Conservation (phyloP, 2,113 vertebrate genomes). For the Delphinapterus leucas region DNA sequence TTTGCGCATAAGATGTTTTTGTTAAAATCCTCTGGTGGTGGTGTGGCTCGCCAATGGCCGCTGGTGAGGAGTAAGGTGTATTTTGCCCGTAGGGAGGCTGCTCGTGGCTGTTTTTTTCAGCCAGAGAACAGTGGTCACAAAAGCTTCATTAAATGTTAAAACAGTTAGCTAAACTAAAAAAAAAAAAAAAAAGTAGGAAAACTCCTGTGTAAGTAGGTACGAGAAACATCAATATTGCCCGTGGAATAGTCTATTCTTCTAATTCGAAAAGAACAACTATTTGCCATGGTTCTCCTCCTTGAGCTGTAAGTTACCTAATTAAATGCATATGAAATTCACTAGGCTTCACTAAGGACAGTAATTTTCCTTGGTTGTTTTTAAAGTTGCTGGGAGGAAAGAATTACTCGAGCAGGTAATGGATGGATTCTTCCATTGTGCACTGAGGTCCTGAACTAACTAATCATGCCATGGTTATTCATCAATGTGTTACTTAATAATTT, state of each 20-base stretch:
- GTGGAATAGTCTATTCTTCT: conserved; percentile 83
- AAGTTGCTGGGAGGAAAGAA: conserved; percentile 82
- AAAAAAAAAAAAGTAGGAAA: conserved; percentile 54
- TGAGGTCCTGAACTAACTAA: conserved; percentile 80
- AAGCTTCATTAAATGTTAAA: conserved; percentile 77
- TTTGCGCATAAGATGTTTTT: conserved; percentile 47
- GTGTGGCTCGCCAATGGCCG: conserved; percentile 7
- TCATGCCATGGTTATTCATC: conserved; percentile 82
- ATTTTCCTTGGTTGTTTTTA: conserved; percentile 85
- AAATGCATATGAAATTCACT: conserved; percentile 88
- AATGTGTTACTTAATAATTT: conserved; percentile 80
- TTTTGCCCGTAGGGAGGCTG: not conserved
- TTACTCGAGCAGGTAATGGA: conserved; percentile 82
- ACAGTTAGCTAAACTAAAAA: conserved; percentile 78
- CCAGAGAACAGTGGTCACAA: conserved; percentile 54
- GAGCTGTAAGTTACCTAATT: conserved; percentile 86
- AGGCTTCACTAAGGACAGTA: conserved; percentile 82
- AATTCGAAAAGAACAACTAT: conserved; percentile 86
- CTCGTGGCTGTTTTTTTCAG: conserved; percentile 55
- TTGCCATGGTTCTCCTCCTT: conserved; percentile 85
- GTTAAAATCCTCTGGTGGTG: conserved; percentile 57
- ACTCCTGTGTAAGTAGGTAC: conserved; percentile 76
- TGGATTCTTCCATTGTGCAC: conserved; percentile 82
- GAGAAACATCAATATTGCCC: conserved; percentile 82
- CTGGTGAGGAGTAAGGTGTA: conserved; percentile 10